A percentile compares a stretch with the other conserved stretches of the same genome.
Evolutionary conservation across 2,113 vertebrate genomes (phyloP).

Genomic region (Daubentonia madagascariensis): DNA sequence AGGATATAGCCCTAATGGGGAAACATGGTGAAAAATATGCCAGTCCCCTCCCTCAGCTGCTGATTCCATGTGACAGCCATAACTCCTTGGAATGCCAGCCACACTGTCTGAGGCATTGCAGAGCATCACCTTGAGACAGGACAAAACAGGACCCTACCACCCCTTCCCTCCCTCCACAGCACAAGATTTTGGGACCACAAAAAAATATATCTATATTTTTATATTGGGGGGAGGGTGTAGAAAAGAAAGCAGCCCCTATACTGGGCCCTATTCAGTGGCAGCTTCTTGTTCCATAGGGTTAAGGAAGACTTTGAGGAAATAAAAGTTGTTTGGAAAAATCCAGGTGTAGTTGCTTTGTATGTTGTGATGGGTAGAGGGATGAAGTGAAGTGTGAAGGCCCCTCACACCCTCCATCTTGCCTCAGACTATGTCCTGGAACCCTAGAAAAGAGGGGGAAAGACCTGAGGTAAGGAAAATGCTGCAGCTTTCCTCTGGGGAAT

Average conservation of each 20-base stretch:
- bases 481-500: not conserved
- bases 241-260: conserved; percentile 68
- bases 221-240: conserved; percentile 64
- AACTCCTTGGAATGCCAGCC: conserved; percentile 16
- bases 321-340: conserved; percentile 80
- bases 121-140: conserved; percentile 35
- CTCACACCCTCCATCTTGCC: conserved; percentile 76
- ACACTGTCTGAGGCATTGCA: conserved; percentile 22
- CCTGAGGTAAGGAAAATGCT: conserved; percentile 70
- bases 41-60: conserved; percentile 34
- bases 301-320: conserved; percentile 79
- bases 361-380: conserved; percentile 72
- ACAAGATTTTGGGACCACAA: conserved; percentile 78
- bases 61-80: conserved; percentile 14
- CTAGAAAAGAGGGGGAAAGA: conserved; percentile 78
- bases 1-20: not conserved
- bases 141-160: conserved; percentile 42
- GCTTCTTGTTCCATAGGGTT: conserved; percentile 74
- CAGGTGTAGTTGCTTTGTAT: conserved; percentile 75
- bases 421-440: conserved; percentile 76
- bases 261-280: conserved; percentile 73
- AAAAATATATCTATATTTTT: conserved; percentile 71
- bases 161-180: conserved; percentile 66
- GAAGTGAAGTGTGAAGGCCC: conserved; percentile 68
- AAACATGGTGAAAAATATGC: conserved; percentile 24